A percentile compares a stretch with the other conserved stretches of the same genome.
These are phyloP conservation scores for Cepphus grylle DNA, from an alignment of 2,113 vertebrate species.

Conservation along the genomic window DNA sequence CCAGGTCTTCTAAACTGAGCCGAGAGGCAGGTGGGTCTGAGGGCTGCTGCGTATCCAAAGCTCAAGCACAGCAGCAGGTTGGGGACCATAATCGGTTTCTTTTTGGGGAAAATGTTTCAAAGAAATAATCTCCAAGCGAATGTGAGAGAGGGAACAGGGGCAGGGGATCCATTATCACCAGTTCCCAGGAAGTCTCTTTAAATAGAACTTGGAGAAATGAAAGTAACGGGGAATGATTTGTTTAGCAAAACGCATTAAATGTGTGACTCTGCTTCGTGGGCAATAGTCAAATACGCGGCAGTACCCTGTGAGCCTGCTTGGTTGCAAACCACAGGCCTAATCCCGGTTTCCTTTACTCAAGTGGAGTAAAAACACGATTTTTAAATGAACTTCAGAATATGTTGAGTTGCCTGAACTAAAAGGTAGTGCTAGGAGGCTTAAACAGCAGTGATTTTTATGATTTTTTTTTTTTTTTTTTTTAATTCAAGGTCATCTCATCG, in stretches of 20 bases:
- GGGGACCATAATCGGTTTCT: not conserved
- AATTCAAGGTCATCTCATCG: not conserved
- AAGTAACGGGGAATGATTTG: conserved; percentile 35
- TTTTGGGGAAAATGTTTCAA: no score
- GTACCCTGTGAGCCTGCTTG: rapidly evolving
- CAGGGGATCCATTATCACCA: not conserved
- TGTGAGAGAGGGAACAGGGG: not conserved
- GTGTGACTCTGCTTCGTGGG: not conserved
- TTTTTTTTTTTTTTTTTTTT: not conserved
- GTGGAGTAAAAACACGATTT: not conserved
- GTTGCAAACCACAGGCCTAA: not conserved
- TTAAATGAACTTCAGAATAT: not conserved
- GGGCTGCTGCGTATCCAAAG: not conserved
- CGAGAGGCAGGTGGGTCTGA: conserved; percentile 50
- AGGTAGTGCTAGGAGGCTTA: no score
- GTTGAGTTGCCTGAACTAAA: not conserved
- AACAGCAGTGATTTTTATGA: not conserved
- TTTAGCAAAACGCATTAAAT: conserved; percentile 16
- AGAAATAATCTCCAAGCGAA: not conserved
- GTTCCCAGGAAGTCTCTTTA: not conserved
- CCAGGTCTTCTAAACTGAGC: conserved; percentile 74
- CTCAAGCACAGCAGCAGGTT: not conserved
- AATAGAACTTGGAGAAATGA: not conserved
- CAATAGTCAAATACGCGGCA: not conserved
- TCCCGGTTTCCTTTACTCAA: not conserved